phyloP scores from a whole-genome alignment of 2,113 vertebrate species.

The Forbesichthys agassizii region DNA sequence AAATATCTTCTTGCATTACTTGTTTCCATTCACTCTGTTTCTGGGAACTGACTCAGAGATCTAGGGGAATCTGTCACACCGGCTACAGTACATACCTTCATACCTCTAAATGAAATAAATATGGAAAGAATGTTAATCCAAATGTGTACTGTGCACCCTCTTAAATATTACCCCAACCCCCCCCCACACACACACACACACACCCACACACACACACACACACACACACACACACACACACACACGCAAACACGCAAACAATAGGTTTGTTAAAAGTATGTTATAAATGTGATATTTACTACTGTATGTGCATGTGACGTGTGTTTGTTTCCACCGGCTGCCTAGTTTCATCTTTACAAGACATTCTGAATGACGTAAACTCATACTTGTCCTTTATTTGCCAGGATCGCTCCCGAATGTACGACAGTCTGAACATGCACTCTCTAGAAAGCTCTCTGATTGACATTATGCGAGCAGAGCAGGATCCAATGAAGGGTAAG shows the following conservation, averaged over 20 bases:
- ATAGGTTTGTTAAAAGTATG: slow-evolving; percentile 29
- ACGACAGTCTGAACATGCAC: slow-evolving; percentile 98
- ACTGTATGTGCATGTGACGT: background rate
- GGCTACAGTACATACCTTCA: slow-evolving; percentile 36
- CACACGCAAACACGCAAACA: too few species aligned
- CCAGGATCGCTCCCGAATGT: slow-evolving; percentile 87
- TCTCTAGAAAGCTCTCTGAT: slow-evolving; percentile 97
- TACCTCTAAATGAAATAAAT: slow-evolving; percentile 54
- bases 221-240: background rate
- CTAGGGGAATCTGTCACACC: slow-evolving; percentile 17
- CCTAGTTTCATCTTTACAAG: background rate
- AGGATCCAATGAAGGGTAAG: slow-evolving; percentile 96
- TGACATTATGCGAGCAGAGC: slow-evolving; percentile 98
- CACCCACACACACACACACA: background rate
- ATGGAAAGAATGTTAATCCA: slow-evolving; percentile 70
- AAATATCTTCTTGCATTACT: slow-evolving; percentile 35
- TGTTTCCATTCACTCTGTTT: slow-evolving; percentile 35
- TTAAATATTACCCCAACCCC: slow-evolving; percentile 34
- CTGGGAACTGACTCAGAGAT: slow-evolving; percentile 37
- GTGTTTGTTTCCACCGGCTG: slow-evolving; percentile 12
- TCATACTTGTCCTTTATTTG: slow-evolving; percentile 11
- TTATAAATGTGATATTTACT: slow-evolving; percentile 27
- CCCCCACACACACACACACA: background rate
- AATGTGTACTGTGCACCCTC: slow-evolving; percentile 40
- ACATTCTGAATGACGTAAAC: slow-evolving; percentile 1